Evolutionary conservation across 2,888 invertebrate species (phyloP).

Genomic region (Tenthredo livida): DNA sequence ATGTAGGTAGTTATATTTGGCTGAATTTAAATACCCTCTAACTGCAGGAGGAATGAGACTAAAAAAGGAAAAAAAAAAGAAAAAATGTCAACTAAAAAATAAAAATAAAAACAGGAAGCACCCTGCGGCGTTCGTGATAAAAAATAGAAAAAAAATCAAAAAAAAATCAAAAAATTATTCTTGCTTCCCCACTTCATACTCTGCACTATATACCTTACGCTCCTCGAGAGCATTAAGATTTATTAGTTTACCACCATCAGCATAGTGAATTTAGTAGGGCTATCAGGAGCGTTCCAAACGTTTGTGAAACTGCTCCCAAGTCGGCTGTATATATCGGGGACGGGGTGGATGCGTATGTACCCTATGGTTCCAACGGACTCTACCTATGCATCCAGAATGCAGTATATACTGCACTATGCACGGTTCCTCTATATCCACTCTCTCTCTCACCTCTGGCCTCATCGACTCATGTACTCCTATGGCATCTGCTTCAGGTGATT

Average conservation of each 20-base stretch:
- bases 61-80: background rate
- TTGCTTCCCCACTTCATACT: background rate
- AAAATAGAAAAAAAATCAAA: background rate
- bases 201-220: background rate
- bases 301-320: constrained; percentile 46
- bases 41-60: background rate
- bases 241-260: constrained; percentile 44
- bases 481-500: constrained; percentile 41
- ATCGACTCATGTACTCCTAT: constrained; percentile 23
- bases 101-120: background rate
- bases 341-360: background rate
- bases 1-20: background rate
- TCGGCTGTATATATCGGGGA: constrained; percentile 15
- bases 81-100: too few relatives aligned
- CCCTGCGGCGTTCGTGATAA: background rate
- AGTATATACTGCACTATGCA: constrained; percentile 9
- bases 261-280: constrained; percentile 50
- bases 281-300: constrained; percentile 46
- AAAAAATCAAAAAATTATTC: background rate
- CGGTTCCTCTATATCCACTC: background rate
- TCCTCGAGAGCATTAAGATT: constrained; percentile 21
- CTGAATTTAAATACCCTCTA: constrained; percentile 9
- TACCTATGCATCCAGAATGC: constrained; percentile 14
- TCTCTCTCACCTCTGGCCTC: constrained; percentile 9
- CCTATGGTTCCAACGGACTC: background rate